phyloP scores from a whole-genome alignment of 2,888 invertebrate species.

The Monopis laevigella region DNA sequence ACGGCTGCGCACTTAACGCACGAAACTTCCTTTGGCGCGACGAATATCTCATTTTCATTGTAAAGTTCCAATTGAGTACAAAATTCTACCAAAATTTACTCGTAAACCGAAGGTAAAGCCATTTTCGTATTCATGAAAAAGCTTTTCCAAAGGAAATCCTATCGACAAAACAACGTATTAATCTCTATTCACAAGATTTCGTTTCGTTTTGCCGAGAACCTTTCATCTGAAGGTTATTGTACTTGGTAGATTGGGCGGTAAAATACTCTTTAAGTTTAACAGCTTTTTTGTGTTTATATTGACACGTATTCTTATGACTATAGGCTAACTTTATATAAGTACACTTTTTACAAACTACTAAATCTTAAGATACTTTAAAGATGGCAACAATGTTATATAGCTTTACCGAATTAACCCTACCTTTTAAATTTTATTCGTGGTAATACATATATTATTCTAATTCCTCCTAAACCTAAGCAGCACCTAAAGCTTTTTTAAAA shows the following conservation, averaged over 20 bases:
- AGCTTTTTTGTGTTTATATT: slow-evolving; percentile 19
- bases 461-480: slow-evolving; percentile 24
- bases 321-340: slow-evolving; percentile 39
- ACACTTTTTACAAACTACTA: not conserved
- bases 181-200: slow-evolving; percentile 8
- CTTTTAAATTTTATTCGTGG: slow-evolving; percentile 27
- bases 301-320: slow-evolving; percentile 54
- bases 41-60: slow-evolving; percentile 1
- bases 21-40: not conserved
- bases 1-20: not conserved
- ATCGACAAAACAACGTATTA: slow-evolving; percentile 11
- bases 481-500: slow-evolving; percentile 22
- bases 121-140: slow-evolving; percentile 6
- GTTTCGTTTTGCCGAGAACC: not conserved
- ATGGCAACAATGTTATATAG: slow-evolving; percentile 2
- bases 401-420: slow-evolving; percentile 1
- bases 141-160: slow-evolving; percentile 8
- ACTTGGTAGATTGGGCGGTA: slow-evolving; percentile 32
- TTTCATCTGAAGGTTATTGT: slow-evolving; percentile 15
- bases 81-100: not conserved
- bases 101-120: slow-evolving; percentile 8
- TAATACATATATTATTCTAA: slow-evolving; percentile 37
- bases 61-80: slow-evolving; percentile 8
- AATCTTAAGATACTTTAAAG: not conserved
- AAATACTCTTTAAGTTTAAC: slow-evolving; percentile 11